Conservation (phyloP, 2,888 invertebrate species). For the Amiota minor region DNA sequence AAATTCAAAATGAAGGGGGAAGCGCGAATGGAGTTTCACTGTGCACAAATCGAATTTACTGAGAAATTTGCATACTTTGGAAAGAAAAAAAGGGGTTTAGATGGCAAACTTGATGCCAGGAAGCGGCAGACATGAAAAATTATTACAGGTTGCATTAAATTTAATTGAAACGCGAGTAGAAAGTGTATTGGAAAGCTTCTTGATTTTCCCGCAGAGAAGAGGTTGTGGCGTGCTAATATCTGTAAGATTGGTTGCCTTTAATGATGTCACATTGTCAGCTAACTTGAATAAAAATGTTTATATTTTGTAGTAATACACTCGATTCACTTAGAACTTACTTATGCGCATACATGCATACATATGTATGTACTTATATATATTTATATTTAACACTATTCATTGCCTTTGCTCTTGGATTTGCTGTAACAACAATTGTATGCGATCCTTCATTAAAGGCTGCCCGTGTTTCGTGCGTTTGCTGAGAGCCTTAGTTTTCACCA, state of each 20-base stretch:
- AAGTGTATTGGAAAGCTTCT: background rate
- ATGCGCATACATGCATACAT: too few relatives aligned
- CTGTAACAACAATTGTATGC: constrained; percentile 84
- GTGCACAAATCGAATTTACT: constrained; percentile 56
- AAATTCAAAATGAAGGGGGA: constrained; percentile 8
- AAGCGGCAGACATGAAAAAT: constrained; percentile 57
- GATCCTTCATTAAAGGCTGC: constrained; percentile 88
- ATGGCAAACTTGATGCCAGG: constrained; percentile 42
- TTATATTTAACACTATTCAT: background rate
- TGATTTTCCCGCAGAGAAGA: too few relatives aligned
- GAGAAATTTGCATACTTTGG: constrained; percentile 59
- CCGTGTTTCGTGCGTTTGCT: constrained; percentile 86
- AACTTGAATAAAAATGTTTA: too few relatives aligned
- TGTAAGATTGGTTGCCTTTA: too few relatives aligned
- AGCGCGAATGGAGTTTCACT: constrained; percentile 12
- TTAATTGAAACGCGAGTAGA: constrained; percentile 61
- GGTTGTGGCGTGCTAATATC: too few relatives aligned
- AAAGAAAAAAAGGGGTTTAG: constrained; percentile 20
- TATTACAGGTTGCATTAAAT: constrained; percentile 68
- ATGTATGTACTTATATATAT: too few relatives aligned
- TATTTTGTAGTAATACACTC: too few relatives aligned
- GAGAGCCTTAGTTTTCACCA: constrained; percentile 81
- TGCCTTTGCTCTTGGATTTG: constrained; percentile 79
- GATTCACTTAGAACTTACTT: too few relatives aligned
- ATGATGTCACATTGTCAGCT: too few relatives aligned